These are phyloP conservation scores for Beris chalybata DNA, from an alignment of 2,888 invertebrate species.

Conservation along the genomic window DNA sequence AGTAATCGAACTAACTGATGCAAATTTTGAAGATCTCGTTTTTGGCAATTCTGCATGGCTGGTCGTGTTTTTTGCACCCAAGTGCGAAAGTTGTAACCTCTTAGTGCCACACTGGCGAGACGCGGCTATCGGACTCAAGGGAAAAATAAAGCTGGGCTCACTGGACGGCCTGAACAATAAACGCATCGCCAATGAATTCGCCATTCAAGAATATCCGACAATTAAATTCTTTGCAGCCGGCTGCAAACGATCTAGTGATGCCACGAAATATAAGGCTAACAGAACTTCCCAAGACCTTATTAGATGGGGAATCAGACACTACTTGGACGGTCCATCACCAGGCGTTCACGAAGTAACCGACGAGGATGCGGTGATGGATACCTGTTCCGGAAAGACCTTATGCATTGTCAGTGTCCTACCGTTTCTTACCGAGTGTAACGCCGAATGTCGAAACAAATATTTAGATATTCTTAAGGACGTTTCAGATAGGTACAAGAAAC, in stretches of 20 bases:
- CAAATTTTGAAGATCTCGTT: slow-evolving; percentile 91
- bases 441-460: slow-evolving; percentile 88
- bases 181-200: slow-evolving; percentile 77
- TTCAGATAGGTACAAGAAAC: slow-evolving; percentile 90
- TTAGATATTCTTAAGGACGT: slow-evolving; percentile 70
- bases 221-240: slow-evolving; percentile 89
- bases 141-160: slow-evolving; percentile 94
- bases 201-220: slow-evolving; percentile 93
- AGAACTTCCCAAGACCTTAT: slow-evolving; percentile 89
- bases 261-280: slow-evolving; percentile 89
- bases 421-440: slow-evolving; percentile 94
- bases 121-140: slow-evolving; percentile 92
- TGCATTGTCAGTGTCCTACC: slow-evolving; percentile 92
- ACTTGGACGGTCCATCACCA: slow-evolving; percentile 87
- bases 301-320: slow-evolving; percentile 82
- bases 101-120: slow-evolving; percentile 95
- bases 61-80: slow-evolving; percentile 96
- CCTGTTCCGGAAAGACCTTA: slow-evolving; percentile 84
- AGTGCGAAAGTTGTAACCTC: slow-evolving; percentile 97
- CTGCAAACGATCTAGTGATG: slow-evolving; percentile 68
- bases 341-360: slow-evolving; percentile 74
- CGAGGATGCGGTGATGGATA: slow-evolving; percentile 66
- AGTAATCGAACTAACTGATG: slow-evolving; percentile 93
- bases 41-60: slow-evolving; percentile 85
- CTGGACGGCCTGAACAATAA: slow-evolving; percentile 94